Percentiles rank a stretch among this genome's conserved stretches.
These are phyloP conservation scores for Nycticorax nycticorax DNA, from an alignment of 2,113 vertebrate genomes.

Conservation along the genomic window DNA sequence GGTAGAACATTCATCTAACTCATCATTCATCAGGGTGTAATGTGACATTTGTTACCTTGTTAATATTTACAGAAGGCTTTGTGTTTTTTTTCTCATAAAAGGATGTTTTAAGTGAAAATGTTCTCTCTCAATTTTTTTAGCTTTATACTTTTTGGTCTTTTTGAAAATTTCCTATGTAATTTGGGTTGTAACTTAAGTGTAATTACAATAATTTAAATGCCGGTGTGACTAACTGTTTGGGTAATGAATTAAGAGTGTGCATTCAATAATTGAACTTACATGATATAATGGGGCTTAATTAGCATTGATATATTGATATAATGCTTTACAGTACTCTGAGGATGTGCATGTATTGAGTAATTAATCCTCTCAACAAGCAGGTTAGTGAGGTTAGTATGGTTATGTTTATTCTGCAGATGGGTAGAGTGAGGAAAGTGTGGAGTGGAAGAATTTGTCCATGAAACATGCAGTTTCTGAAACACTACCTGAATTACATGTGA, in stretches of 20 bases:
- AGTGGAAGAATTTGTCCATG: background rate
- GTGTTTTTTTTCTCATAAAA: background rate
- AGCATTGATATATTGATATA: conserved; percentile 11
- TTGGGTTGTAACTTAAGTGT: background rate
- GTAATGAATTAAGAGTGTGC: background rate
- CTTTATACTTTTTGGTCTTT: background rate
- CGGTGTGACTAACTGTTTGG: background rate
- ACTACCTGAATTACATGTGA: background rate
- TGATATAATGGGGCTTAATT: conserved; percentile 7
- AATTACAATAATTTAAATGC: background rate
- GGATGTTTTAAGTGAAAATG: background rate
- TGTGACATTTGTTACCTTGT: background rate
- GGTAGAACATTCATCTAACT: background rate
- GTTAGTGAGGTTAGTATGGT: background rate
- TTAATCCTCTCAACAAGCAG: background rate
- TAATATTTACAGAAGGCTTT: background rate
- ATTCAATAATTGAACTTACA: background rate
- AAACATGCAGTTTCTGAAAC: background rate
- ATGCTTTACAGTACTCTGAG: background rate
- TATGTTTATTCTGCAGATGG: background rate
- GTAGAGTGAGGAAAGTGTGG: background rate
- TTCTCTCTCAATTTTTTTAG: background rate
- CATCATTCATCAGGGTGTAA: background rate
- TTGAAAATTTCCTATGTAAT: background rate
- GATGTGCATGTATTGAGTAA: background rate